A percentile compares a stretch with the other conserved stretches of the same genome.
Evolutionary conservation across 2,113 vertebrate species (phyloP).

Genomic region (Leucosticte australis): DNA sequence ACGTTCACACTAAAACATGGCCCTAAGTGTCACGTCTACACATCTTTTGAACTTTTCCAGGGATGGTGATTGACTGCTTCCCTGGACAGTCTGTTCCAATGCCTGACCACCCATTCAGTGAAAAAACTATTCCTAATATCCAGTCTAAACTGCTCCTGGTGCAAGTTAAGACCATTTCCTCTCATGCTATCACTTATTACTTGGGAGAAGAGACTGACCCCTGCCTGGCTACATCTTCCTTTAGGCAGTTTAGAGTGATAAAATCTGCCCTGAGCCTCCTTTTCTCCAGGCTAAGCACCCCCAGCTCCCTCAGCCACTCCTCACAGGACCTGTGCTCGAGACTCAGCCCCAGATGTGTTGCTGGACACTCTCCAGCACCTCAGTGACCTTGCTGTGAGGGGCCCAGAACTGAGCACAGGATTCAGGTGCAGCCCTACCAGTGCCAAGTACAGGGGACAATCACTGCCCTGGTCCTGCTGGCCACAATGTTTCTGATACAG

Average conservation of each 20-base stretch:
- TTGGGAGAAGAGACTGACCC: background rate
- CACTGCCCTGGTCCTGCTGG: background rate
- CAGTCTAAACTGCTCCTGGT: background rate
- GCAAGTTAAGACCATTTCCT: background rate
- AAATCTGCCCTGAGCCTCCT: background rate
- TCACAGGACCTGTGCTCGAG: background rate
- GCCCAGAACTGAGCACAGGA: background rate
- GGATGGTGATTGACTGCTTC: background rate
- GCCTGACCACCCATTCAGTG: background rate
- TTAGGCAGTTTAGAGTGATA: background rate
- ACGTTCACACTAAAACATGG: background rate
- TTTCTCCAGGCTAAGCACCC: background rate
- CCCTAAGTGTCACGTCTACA: background rate
- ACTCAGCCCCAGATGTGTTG: accelerated
- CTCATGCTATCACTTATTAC: background rate
- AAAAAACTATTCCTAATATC: background rate
- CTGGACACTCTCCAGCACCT: accelerated
- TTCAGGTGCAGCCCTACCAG: accelerated
- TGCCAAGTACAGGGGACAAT: background rate
- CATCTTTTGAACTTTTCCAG: background rate
- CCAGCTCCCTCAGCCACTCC: background rate
- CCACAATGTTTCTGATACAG: background rate
- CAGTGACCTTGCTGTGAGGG: background rate
- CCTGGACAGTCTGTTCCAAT: background rate
- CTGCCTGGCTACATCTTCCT: background rate